Conservation (phyloP, 2,888 invertebrate species). For the Nomada flava region DNA sequence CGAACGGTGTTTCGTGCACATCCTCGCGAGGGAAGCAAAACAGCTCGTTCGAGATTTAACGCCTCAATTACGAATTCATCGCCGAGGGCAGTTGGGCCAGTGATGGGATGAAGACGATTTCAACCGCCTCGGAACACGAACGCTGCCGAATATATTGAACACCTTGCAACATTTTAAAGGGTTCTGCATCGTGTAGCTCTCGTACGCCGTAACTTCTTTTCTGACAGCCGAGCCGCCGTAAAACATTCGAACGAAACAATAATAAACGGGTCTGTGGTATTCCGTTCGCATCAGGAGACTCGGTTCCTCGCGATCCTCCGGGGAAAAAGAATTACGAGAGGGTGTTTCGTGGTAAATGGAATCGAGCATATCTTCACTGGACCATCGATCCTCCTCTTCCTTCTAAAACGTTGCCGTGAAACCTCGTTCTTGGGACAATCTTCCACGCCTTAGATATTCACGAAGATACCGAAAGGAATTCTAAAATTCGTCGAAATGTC, state of each 20-base stretch:
- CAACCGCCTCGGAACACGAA: slow-evolving; percentile 47
- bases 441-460: too few relatives aligned
- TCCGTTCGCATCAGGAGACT: slow-evolving; percentile 8
- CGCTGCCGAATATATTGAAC: slow-evolving; percentile 51
- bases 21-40: slow-evolving; percentile 54
- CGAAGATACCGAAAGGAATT: too few relatives aligned
- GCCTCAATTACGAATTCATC: slow-evolving; percentile 66
- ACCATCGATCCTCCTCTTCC: not conserved
- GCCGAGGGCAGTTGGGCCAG: slow-evolving; percentile 41
- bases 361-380: not conserved
- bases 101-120: slow-evolving; percentile 59
- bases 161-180: slow-evolving; percentile 41
- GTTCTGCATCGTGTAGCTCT: slow-evolving; percentile 21
- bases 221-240: slow-evolving; percentile 41
- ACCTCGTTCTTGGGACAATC: too few relatives aligned
- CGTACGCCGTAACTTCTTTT: slow-evolving; percentile 37
- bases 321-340: slow-evolving; percentile 5
- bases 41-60: slow-evolving; percentile 65
- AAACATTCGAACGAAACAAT: slow-evolving; percentile 45
- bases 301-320: not conserved
- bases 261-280: slow-evolving; percentile 23
- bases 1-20: slow-evolving; percentile 23
- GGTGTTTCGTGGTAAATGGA: not conserved
- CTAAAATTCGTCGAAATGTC: too few relatives aligned
- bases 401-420: not conserved